Base-by-base conservation (phyloP, 35 echinoderm and acorn worm genomes). In the Apostichopus japonicus region DNA sequence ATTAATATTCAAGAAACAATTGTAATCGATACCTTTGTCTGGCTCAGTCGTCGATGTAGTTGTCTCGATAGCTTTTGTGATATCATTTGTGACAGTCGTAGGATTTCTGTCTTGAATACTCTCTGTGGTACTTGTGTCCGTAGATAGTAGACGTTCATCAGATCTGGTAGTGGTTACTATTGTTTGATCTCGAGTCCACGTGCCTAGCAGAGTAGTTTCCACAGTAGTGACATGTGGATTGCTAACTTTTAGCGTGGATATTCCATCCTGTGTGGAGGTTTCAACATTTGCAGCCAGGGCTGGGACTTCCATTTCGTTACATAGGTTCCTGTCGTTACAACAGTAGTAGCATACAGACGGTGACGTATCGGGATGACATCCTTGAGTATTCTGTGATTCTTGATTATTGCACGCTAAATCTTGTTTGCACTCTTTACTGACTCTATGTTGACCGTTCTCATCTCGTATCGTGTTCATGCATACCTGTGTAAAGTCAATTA, bases 391-490 rank as follows among this genome's bases (percentile, higher is more conserved):
- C 54, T 86, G 83, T 23, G 44, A 55, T 54, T 54, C 25, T 16
- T 86, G 83, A 19, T 56, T 86, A 54, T 86, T 56, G 16, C 83
- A 86, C 62, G 55, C 81, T 84, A 51, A 27, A 13, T 21, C 17
- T 84, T 84, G 81, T 44, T 27, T 53, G 10, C 53, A 86, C 54
- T 86, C 83, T 86, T 86, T 86, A 11, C 27, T 54, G 14, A 86
- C 83, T 65, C 5, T 61, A 55, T 87, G 83, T 24, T 13, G 19
- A 21, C 83, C 83, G 25, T 87, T 87, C 55, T 87, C 83, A 19
- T 87, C 84, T 59, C 84, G 7, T 14, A 87, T 87, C 44, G 84
- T 87, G 55, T 87, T 87, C 84, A 87, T 87, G 84, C 84, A 87
- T 15, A 87, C 84, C 84, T 87, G 55, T 21, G 53, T n/a, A 87